phyloP scores from a whole-genome alignment of 1,140 invertebrate species.

The Lethrus apterus region DNA sequence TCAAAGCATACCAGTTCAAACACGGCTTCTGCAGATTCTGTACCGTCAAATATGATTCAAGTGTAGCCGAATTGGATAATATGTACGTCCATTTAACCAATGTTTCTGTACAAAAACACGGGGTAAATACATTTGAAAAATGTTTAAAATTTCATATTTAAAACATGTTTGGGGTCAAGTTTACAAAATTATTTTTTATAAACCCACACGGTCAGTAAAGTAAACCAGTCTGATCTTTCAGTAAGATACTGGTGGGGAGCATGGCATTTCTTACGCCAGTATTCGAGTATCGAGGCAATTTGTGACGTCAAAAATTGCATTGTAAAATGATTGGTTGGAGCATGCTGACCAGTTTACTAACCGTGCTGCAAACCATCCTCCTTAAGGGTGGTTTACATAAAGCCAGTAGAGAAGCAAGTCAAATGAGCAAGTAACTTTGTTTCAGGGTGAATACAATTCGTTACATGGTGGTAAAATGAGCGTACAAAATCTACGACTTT shows the following conservation, averaged over 20 bases:
- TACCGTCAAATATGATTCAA: constrained; percentile 70
- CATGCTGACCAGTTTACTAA: too few relatives aligned
- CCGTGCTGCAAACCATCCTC: too few relatives aligned
- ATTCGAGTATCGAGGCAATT: too few relatives aligned
- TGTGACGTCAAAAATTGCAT: too few relatives aligned
- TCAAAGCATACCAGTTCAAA: constrained; percentile 68
- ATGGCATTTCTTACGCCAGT: too few relatives aligned
- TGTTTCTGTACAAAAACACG: constrained; percentile 82
- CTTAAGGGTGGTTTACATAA: too few relatives aligned
- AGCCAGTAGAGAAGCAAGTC: too few relatives aligned
- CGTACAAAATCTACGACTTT: constrained; percentile 82
- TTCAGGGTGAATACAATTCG: constrained; percentile 86
- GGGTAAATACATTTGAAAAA: constrained; percentile 52
- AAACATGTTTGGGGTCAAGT: too few relatives aligned
- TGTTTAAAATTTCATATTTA: too few relatives aligned
- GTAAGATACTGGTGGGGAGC: too few relatives aligned
- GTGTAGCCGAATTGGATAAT: constrained; percentile 68
- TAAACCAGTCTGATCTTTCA: not conserved
- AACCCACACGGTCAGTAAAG: not conserved
- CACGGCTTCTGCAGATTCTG: constrained; percentile 82
- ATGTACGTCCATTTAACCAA: constrained; percentile 85
- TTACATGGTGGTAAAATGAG: constrained; percentile 93
- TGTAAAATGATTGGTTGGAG: too few relatives aligned
- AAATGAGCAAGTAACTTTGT: too few relatives aligned
- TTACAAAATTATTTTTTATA: not conserved